Percentiles rank a stretch among this genome's conserved stretches.
Evolutionary conservation across 2,113 vertebrate genomes (phyloP).

Genomic region (Rallus limicola): DNA sequence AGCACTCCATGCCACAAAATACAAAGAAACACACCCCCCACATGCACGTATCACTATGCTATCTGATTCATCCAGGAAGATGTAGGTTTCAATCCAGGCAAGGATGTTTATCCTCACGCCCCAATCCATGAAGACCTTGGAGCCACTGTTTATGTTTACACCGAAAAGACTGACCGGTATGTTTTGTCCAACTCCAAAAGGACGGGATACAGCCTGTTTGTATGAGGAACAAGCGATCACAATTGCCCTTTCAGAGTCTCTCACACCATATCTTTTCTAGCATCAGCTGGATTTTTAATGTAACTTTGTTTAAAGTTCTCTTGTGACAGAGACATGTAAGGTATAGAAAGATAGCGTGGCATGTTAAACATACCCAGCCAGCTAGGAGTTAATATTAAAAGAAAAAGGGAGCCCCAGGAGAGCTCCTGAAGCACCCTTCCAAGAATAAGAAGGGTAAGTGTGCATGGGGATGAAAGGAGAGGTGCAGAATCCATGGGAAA

Average conservation of each 20-base stretch:
- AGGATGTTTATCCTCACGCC: slow-evolving; percentile 19
- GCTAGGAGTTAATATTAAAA: neutral
- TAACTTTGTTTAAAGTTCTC: neutral
- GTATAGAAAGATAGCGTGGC: neutral
- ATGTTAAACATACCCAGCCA: neutral
- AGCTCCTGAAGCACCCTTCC: neutral
- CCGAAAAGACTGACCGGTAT: neutral
- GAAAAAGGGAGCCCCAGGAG: neutral
- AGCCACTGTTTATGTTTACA: neutral
- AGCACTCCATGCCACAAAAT: neutral
- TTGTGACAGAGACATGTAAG: neutral
- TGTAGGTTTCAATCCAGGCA: neutral
- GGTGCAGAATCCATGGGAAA: neutral
- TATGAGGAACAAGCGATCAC: neutral
- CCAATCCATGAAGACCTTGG: neutral
- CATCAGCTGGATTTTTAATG: neutral
- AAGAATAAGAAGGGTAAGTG: neutral
- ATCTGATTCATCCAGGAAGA: slow-evolving; percentile 40
- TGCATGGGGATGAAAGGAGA: neutral
- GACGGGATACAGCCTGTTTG: neutral
- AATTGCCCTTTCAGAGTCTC: neutral
- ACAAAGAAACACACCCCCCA: neutral
- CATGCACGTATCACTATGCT: neutral
- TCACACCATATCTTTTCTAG: neutral
- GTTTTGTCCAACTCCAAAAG: neutral